Conservation (phyloP, 1,140 invertebrate genomes). For the Solenopsis invicta region DNA sequence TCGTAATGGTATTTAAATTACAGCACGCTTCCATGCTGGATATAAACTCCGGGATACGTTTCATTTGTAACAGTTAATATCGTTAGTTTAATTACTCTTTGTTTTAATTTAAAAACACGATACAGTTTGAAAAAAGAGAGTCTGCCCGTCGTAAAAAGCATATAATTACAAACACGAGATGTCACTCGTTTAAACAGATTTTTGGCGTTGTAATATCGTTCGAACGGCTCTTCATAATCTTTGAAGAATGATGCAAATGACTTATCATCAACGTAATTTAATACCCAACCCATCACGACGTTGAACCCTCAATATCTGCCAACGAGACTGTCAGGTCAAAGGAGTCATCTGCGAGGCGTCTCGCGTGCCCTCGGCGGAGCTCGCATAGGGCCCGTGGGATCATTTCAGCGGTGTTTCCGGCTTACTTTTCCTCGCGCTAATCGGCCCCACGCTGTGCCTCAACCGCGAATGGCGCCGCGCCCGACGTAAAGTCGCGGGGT, state of each 20-base stretch:
- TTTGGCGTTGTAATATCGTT: not conserved
- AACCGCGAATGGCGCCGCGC: constrained; percentile 45
- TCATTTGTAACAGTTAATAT: constrained; percentile 11
- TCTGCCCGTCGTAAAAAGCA: not conserved
- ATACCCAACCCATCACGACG: no score
- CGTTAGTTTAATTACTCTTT: constrained; percentile 20
- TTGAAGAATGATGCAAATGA: not conserved
- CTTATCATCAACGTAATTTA: not conserved
- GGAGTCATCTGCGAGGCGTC: not conserved
- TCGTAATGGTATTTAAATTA: constrained; percentile 22
- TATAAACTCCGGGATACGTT: not conserved
- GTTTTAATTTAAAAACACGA: not conserved
- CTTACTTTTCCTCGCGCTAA: constrained; percentile 34
- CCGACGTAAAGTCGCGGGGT: constrained; percentile 30
- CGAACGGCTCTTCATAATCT: not conserved
- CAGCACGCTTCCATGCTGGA: not conserved
- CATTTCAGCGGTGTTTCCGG: constrained; percentile 22
- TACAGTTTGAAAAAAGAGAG: not conserved
- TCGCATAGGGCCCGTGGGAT: not conserved
- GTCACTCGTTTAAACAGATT: not conserved
- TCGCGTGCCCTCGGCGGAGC: not conserved
- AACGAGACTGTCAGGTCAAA: not conserved
- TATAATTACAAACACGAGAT: not conserved
- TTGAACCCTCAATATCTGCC: not conserved
- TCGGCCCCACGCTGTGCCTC: constrained; percentile 15